These are phyloP conservation scores for Tachina lurida DNA, from an alignment of 2,888 invertebrate species.

Conservation along the genomic window DNA sequence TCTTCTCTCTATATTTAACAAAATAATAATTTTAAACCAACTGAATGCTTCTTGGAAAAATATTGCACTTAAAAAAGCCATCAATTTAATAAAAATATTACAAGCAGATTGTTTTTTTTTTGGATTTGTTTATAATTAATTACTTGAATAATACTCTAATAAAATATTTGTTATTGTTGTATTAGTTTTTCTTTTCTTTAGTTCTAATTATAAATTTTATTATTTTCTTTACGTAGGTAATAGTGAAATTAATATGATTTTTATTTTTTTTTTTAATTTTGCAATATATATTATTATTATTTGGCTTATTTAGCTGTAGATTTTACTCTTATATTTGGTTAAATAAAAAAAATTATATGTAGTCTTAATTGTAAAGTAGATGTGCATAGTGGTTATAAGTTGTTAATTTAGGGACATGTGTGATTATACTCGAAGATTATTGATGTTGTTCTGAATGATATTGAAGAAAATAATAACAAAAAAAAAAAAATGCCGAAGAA, in stretches of 20 bases:
- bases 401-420: neutral
- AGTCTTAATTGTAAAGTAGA: neutral
- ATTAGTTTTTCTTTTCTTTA: slow-evolving; percentile 33
- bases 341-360: slow-evolving; percentile 1
- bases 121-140: slow-evolving; percentile 4
- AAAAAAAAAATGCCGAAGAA: too few species aligned
- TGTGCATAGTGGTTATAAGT: neutral
- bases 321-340: slow-evolving; percentile 61
- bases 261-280: slow-evolving; percentile 43
- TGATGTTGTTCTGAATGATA: too few species aligned
- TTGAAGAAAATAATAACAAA: too few species aligned
- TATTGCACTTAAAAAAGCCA: slow-evolving; percentile 46
- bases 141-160: slow-evolving; percentile 53
- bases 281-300: slow-evolving; percentile 72
- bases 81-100: slow-evolving; percentile 29
- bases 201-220: slow-evolving; percentile 58
- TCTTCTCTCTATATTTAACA: slow-evolving; percentile 19
- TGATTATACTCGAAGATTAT: neutral
- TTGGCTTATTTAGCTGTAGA: slow-evolving; percentile 82
- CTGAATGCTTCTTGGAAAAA: slow-evolving; percentile 12
- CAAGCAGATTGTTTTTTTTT: slow-evolving; percentile 36
- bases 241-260: slow-evolving; percentile 57
- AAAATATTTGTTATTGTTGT: slow-evolving; percentile 54
- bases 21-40: slow-evolving; percentile 14
- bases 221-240: slow-evolving; percentile 48